Conservation (phyloP, 2,888 invertebrate species). For the Lumbricus terrestris region DNA sequence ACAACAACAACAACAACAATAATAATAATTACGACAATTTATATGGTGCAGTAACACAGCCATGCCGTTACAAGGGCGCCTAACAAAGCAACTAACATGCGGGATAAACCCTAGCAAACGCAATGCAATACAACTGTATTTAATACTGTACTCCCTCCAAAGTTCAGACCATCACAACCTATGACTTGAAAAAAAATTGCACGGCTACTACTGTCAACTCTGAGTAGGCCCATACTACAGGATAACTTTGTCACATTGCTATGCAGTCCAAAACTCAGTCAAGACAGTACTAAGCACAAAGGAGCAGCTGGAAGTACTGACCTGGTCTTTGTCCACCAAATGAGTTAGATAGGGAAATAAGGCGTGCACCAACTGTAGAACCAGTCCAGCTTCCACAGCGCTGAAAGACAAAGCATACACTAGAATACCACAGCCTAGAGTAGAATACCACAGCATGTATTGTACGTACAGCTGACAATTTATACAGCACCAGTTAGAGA, state of each 20-base stretch:
- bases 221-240: not conserved
- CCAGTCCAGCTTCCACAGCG: slow-evolving; percentile 31
- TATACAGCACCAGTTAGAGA: not conserved
- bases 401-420: not conserved
- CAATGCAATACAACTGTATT: too few relatives aligned
- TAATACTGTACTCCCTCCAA: too few relatives aligned
- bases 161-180: too few relatives aligned
- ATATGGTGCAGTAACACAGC: too few relatives aligned
- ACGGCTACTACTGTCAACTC: not conserved
- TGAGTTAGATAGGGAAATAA: slow-evolving; percentile 47
- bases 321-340: slow-evolving; percentile 26
- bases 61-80: too few relatives aligned
- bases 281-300: not conserved
- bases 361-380: slow-evolving; percentile 50
- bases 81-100: too few relatives aligned
- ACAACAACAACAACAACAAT: too few relatives aligned
- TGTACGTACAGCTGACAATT: too few relatives aligned
- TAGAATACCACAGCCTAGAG: not conserved
- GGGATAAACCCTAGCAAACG: too few relatives aligned
- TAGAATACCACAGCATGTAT: not conserved
- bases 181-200: not conserved
- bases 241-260: not conserved
- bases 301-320: not conserved
- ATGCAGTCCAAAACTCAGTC: not conserved
- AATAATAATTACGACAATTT: too few relatives aligned